phyloP scores from a whole-genome alignment of 2,888 invertebrate species.

The Malthinus seriepunctatus region DNA sequence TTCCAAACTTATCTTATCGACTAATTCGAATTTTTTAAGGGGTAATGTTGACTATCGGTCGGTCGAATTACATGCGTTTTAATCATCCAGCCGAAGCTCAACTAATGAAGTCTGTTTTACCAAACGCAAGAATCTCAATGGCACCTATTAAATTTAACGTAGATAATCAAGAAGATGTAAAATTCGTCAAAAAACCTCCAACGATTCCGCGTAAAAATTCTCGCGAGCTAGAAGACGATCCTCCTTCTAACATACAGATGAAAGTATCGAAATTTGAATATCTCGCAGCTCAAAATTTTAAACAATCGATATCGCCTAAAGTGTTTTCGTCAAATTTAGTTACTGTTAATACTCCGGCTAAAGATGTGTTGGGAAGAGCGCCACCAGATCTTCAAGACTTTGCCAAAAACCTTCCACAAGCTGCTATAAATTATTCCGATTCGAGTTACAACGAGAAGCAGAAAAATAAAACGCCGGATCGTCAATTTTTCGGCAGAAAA shows the following conservation, averaged over 20 bases:
- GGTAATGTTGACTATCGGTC: slow-evolving; percentile 88
- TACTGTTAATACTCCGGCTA: slow-evolving; percentile 81
- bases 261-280: slow-evolving; percentile 83
- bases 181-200: slow-evolving; percentile 66
- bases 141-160: slow-evolving; percentile 71
- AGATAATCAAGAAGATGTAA: slow-evolving; percentile 41
- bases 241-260: slow-evolving; percentile 66
- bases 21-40: slow-evolving; percentile 59
- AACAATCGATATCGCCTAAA: slow-evolving; percentile 69
- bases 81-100: slow-evolving; percentile 91
- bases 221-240: slow-evolving; percentile 57
- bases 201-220: slow-evolving; percentile 64
- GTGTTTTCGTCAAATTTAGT: slow-evolving; percentile 79
- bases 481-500: slow-evolving; percentile 48
- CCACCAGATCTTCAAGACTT: slow-evolving; percentile 64
- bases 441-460: slow-evolving; percentile 49
- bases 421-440: slow-evolving; percentile 55
- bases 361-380: slow-evolving; percentile 71
- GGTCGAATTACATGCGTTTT: slow-evolving; percentile 89
- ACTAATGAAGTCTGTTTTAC: slow-evolving; percentile 82
- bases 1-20: background rate
- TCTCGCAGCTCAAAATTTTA: slow-evolving; percentile 68
- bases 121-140: slow-evolving; percentile 77
- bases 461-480: slow-evolving; percentile 48
- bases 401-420: slow-evolving; percentile 62